Evolutionary conservation across 1,140 invertebrate genomes (phyloP), one percentile per base, ranked within the genome.

Genomic region (Zeugodacus cucurbitae): DNA sequence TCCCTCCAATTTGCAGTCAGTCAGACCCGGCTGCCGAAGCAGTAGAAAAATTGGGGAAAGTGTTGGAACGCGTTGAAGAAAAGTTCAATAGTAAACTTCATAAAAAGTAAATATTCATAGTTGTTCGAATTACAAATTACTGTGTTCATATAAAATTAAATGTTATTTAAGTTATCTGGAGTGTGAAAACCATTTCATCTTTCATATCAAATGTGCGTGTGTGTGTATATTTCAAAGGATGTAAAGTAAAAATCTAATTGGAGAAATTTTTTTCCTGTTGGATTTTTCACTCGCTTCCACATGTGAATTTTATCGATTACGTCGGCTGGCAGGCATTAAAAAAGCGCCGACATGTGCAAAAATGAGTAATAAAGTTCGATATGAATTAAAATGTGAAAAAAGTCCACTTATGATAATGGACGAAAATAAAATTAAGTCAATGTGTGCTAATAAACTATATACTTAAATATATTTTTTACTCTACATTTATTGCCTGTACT

Each of bases 241-340:
- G 20, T 74, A 74, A 37, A 22, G 37, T 22, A 34, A 37, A 74
- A 74, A 41, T 37, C 34, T 41, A 41, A 74, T 37, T 37, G 32
- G 14, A 67, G 34, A 74, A 32, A 74, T 34, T 34, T 22, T 74
- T 74, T 37, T 41, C 67, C 34, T 37, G 32, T 74, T 37, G 34
- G 34, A 37, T 74, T 74, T 70, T 37, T 37, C 67, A 74, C 17
- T 74, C 67, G 67, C 67, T 37, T 34, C 34, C 34, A 74, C 67
- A 74, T 74, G 67, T 74, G 67, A 74, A 74, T 37, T 74, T 41
- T 74, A 74, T 74, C 67, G 67, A 74, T 74, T 74, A 74, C 67
- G 67, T 74, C 67, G 67, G 34, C 37, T 37, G 34, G 17, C 67
- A 74, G 2, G 67, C 67, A 74, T 32, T 74, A 67, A 67, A 67